Percentiles rank a stretch among this genome's conserved stretches.
These are phyloP conservation scores for Drosophila malerkotliana DNA, from an alignment of 1,140 invertebrate genomes.

Conservation along the genomic window DNA sequence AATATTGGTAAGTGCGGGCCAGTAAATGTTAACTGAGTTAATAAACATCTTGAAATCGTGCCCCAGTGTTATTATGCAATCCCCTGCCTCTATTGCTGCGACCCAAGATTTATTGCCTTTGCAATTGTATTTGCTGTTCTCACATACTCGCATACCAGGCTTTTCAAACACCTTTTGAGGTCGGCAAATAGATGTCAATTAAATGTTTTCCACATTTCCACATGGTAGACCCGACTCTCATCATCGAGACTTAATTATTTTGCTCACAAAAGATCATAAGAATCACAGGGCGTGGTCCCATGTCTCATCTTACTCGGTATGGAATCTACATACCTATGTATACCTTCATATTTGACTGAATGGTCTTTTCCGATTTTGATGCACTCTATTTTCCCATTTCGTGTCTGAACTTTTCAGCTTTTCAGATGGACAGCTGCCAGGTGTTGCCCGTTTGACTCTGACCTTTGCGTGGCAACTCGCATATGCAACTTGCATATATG, in stretches of 20 bases:
- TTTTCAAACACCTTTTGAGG: conserved; percentile 58
- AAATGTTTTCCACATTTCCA: conserved; percentile 66
- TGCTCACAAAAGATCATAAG: conserved; percentile 45
- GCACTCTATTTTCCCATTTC: conserved; percentile 37
- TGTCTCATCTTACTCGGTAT: conserved; percentile 8
- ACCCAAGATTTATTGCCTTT: conserved; percentile 41
- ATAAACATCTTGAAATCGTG: conserved; percentile 49
- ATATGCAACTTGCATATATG: conserved; percentile 25
- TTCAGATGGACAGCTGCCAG: conserved; percentile 68
- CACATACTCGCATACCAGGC: conserved; percentile 46
- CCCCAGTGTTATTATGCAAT: conserved; percentile 36
- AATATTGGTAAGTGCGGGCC: conserved; percentile 10
- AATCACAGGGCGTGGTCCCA: conserved; percentile 50
- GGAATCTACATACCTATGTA: not conserved
- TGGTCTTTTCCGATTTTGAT: conserved; percentile 19
- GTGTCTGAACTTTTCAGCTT: conserved; percentile 53
- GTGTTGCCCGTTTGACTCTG: conserved; percentile 46
- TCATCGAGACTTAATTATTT: conserved; percentile 32
- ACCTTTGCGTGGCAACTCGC: conserved; percentile 66
- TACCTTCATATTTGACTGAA: not conserved
- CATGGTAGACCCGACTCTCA: not conserved
- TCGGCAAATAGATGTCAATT: conserved; percentile 73
- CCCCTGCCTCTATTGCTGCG: not conserved
- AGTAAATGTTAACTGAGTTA: conserved; percentile 37
- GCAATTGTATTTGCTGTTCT: conserved; percentile 50